A percentile compares a stretch with the other conserved stretches of the same genome.
phyloP scores from a whole-genome alignment of 2,113 vertebrate species.

The Azemiops feae region DNA sequence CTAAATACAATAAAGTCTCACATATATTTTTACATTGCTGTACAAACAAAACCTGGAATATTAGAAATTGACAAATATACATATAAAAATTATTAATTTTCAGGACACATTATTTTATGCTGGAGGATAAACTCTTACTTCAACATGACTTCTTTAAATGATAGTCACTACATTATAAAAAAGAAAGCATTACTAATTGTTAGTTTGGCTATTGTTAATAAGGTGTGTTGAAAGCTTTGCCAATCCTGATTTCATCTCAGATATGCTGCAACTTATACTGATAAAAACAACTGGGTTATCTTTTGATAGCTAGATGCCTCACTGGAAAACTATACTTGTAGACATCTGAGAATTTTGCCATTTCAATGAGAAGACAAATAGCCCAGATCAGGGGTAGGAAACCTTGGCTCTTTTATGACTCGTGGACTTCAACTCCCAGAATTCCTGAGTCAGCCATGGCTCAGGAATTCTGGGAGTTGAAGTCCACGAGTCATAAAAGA shows the following conservation, averaged over 20 bases:
- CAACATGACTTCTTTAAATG: slow-evolving; percentile 27
- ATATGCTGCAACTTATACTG: not conserved
- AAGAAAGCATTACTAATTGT: slow-evolving; percentile 17
- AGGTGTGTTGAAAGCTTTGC: slow-evolving; percentile 6
- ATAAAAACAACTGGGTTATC: not conserved
- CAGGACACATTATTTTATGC: slow-evolving; percentile 50
- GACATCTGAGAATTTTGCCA: not conserved
- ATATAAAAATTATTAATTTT: slow-evolving; percentile 54
- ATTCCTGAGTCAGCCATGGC: too few species aligned
- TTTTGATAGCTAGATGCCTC: not conserved
- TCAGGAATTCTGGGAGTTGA: too few species aligned
- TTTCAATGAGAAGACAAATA: not conserved
- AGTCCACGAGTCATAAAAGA: too few species aligned
- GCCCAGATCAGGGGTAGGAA: too few species aligned
- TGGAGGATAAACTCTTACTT: slow-evolving; percentile 58
- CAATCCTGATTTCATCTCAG: not conserved
- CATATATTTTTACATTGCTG: not conserved
- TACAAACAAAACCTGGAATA: slow-evolving; percentile 35
- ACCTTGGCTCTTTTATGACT: too few species aligned
- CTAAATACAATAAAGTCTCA: not conserved
- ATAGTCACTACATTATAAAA: slow-evolving; percentile 15
- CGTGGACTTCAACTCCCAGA: too few species aligned
- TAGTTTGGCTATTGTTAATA: not conserved
- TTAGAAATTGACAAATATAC: slow-evolving; percentile 36
- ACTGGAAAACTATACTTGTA: not conserved